Percentiles rank a stretch among this genome's conserved stretches.
phyloP scores from a whole-genome alignment of 2,888 invertebrate genomes.

The Eilema depressum region DNA sequence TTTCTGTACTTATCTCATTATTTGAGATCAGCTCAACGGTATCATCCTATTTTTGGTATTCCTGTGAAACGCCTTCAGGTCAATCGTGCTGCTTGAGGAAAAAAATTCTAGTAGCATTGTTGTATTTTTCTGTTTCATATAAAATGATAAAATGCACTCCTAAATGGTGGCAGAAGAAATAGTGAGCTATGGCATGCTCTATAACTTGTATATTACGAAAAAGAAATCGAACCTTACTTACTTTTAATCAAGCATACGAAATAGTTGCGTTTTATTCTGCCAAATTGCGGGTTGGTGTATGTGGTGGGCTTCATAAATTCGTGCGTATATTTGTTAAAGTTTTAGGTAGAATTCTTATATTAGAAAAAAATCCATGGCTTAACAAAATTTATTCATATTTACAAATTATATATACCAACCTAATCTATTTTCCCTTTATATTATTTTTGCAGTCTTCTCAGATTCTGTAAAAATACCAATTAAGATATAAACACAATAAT shows the following conservation, averaged over 20 bases:
- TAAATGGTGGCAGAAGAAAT: no score
- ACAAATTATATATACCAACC: neutral
- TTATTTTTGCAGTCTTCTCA: neutral
- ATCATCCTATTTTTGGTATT: neutral
- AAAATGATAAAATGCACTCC: no score
- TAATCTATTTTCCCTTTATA: neutral
- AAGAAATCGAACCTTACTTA: neutral
- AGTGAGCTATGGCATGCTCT: neutral
- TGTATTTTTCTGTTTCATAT: no score
- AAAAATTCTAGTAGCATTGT: no score
- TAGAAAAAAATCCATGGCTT: neutral
- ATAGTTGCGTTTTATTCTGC: no score
- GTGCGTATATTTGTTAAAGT: neutral
- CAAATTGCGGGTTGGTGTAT: no score
- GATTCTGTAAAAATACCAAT: constrained; percentile 6
- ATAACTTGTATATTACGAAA: neutral
- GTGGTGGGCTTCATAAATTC: no score
- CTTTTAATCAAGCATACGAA: no score
- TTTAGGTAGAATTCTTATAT: neutral
- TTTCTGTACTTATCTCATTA: no score
- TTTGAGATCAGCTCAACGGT: no score
- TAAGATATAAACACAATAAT: neutral
- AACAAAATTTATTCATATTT: constrained; percentile 3
- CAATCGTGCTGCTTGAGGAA: no score
- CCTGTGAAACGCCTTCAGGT: neutral